Evolutionary conservation across 1,140 invertebrate species (phyloP).

Genomic region (Conus betulinus): DNA sequence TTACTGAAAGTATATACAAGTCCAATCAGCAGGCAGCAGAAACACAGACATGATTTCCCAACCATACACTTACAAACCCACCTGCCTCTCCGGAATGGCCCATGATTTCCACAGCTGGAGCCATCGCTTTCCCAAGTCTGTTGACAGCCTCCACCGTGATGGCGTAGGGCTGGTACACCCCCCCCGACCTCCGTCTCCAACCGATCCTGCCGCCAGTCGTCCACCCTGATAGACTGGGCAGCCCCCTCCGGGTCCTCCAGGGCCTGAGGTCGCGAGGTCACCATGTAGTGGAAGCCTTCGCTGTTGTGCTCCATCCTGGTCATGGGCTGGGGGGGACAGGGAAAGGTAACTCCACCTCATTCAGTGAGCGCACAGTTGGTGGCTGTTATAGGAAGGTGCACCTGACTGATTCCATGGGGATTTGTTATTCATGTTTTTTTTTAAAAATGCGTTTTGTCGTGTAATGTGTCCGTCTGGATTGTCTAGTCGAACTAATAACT

Average conservation of each 20-base stretch:
- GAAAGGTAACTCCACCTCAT: too few relatives aligned
- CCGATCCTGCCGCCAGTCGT: conserved; percentile 22
- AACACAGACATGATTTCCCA: too few relatives aligned
- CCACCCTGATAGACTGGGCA: conserved; percentile 25
- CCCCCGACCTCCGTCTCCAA: conserved; percentile 40
- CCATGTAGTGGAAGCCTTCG: conserved; percentile 48
- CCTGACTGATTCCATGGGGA: too few relatives aligned
- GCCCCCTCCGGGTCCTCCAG: conserved; percentile 41
- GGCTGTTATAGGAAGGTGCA: too few relatives aligned
- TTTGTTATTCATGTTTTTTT: too few relatives aligned
- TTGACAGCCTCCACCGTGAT: conserved; percentile 55
- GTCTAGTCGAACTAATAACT: too few relatives aligned
- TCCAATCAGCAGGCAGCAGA: too few relatives aligned
- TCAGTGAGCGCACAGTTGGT: too few relatives aligned
- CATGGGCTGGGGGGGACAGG: conserved; percentile 47
- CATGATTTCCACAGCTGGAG: conserved; percentile 24
- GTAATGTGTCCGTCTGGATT: too few relatives aligned
- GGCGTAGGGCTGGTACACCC: conserved; percentile 51
- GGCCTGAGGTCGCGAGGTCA: conserved; percentile 29
- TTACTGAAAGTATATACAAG: too few relatives aligned
- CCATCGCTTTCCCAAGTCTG: conserved; percentile 39
- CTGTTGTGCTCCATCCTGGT: conserved; percentile 55
- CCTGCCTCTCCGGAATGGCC: conserved; percentile 62
- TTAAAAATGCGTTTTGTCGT: too few relatives aligned
- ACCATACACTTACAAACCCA: conserved; percentile 24